phyloP scores from a whole-genome alignment of 2,888 invertebrate species.

The Apodemia duryi region DNA sequence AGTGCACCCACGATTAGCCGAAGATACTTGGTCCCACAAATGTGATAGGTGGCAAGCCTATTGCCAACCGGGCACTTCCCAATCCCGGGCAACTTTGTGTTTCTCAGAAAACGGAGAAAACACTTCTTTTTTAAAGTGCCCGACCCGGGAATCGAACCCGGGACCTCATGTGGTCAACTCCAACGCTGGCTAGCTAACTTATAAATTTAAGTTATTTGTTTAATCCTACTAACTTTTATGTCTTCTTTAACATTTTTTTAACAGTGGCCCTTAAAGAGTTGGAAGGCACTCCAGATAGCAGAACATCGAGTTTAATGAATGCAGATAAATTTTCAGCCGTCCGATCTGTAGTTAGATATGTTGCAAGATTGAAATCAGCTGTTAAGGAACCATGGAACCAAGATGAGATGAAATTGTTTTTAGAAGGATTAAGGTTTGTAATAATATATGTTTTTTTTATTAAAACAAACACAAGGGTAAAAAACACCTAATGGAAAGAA shows the following conservation, averaged over 20 bases:
- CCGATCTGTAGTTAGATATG: slow-evolving; percentile 57
- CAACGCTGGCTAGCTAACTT: no score
- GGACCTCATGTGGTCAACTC: no score
- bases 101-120: no score
- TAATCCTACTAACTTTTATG: slow-evolving; percentile 12
- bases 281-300: slow-evolving; percentile 64
- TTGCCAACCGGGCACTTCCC: no score
- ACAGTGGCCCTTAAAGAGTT: slow-evolving; percentile 67
- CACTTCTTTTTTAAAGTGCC: no score
- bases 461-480: neutral
- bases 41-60: no score
- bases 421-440: slow-evolving; percentile 57
- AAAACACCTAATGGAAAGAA: no score
- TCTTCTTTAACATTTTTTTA: slow-evolving; percentile 12
- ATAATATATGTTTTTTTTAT: slow-evolving; percentile 2
- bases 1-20: no score
- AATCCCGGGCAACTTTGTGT: no score
- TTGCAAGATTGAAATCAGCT: slow-evolving; percentile 50
- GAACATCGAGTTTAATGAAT: slow-evolving; percentile 60
- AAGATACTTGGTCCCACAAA: no score
- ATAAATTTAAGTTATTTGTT: neutral
- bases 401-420: slow-evolving; percentile 49
- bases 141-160: no score
- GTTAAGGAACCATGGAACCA: slow-evolving; percentile 48
- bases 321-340: slow-evolving; percentile 63